A percentile compares a stretch with the other conserved stretches of the same genome.
Conservation (phyloP, 1,140 invertebrate genomes). For the Whitmania pigra region DNA sequence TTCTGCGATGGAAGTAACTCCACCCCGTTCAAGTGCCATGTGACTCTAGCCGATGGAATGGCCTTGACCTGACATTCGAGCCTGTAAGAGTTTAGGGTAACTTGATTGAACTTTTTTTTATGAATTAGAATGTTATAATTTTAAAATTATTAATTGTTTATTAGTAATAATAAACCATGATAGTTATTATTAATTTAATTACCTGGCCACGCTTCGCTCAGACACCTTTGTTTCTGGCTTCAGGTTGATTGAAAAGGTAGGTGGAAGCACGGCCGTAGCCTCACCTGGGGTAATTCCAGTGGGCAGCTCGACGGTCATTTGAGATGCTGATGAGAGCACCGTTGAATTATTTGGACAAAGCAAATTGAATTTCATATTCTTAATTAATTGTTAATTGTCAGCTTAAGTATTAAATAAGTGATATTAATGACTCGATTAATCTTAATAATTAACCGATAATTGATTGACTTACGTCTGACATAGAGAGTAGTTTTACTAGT, state of each 20-base stretch:
- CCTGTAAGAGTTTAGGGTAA: constrained; percentile 26
- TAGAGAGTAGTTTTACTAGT: constrained; percentile 40
- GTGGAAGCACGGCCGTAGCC: background rate
- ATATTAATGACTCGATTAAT: background rate
- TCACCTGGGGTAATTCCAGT: constrained; percentile 20
- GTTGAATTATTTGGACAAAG: background rate
- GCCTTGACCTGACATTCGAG: constrained; percentile 37
- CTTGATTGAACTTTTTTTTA: background rate
- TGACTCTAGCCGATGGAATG: constrained; percentile 35
- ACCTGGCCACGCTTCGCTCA: constrained; percentile 13
- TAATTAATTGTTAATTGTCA: no score
- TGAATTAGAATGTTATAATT: no score
- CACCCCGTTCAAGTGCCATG: constrained; percentile 41
- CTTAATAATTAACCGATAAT: constrained; percentile 8
- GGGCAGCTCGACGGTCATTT: constrained; percentile 31
- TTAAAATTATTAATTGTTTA: no score
- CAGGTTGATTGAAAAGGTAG: constrained; percentile 8
- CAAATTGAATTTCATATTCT: background rate
- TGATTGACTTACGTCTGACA: constrained; percentile 35
- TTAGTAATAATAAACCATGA: no score
- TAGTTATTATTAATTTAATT: background rate
- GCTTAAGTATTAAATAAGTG: background rate
- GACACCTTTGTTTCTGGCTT: constrained; percentile 15
- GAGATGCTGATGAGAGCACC: constrained; percentile 26
- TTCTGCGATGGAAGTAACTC: constrained; percentile 39